Base-by-base conservation (phyloP, 2,113 vertebrate species). In the Argyrosomus japonicus region DNA sequence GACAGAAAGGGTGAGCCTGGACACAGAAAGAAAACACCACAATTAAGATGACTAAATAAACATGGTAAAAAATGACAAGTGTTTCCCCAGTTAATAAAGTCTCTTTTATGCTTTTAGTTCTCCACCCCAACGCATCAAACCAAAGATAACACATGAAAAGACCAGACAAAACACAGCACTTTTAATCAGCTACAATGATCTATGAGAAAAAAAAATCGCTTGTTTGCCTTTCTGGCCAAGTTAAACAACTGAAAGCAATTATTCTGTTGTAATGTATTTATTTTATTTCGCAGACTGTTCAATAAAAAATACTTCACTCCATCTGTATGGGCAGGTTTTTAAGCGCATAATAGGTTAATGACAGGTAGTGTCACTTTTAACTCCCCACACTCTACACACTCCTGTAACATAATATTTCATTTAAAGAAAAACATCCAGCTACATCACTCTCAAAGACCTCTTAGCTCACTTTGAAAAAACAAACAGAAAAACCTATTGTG, bases 1-100 rank as follows among this genome's bases (percentile, higher is more conserved):
- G 97, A 96, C 84, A 99, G 94, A 88, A 99, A 99, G 84, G 98
- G 98, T 73, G 98, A 99, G 90, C 97, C 98, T 99, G 87, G 61
- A 77, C 17, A 93, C 75, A 94, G 90, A 79, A 50, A 89, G 56
- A 86, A 57, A 84, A 74, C 23, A 82, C 13, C n/a, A 76, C 40
- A 48, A 3, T 9, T 48, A 3, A 43, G 27, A 68, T 47, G 10
- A 53, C 11, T 48, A 8, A 70, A 76, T 47, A 77, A 50, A 54
- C 53, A 73, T 53, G 14, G 21, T 70, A 43, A 32, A 48, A 40
- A 23, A 80, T 32, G 18, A 6, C 65, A 77, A 6, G 14, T 40
- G 43, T 50, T n/a, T 77, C n/a, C 21, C 61, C 27, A 61, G 18
- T 71, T 36, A 75, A n/a, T 72, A 63, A 11, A 50, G 68, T 15